Evolutionary conservation across 2,888 invertebrate species (phyloP).

Genomic region (Apotomis betuletana): DNA sequence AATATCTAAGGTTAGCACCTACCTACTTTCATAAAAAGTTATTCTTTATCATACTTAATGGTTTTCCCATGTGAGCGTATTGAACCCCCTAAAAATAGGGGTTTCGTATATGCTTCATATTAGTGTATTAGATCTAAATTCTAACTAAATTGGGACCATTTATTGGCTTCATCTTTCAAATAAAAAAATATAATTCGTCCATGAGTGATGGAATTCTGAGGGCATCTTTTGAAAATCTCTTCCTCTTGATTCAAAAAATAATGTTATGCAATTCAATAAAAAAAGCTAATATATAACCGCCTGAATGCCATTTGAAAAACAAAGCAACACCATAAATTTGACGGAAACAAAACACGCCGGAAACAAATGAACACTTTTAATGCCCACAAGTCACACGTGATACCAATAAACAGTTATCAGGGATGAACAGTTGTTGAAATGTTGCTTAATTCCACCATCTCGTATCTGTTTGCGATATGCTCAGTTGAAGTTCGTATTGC

Average conservation of each 20-base stretch:
- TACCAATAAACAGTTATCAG: constrained; percentile 41
- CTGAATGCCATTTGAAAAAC: neutral
- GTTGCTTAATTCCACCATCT: neutral
- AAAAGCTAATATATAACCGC: neutral
- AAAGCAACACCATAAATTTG: constrained; percentile 15
- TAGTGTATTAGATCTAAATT: no score
- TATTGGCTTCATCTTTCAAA: no score
- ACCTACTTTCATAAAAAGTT: no score
- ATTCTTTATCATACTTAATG: no score
- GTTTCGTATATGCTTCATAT: no score
- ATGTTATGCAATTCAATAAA: neutral
- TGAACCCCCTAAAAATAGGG: no score
- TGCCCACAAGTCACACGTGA: constrained; percentile 26
- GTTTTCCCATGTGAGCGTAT: no score
- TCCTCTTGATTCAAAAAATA: no score
- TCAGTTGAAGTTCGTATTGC: neutral
- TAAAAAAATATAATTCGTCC: no score
- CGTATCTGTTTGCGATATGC: neutral
- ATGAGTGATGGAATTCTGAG: no score
- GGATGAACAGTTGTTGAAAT: constrained; percentile 37
- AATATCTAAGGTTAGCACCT: neutral
- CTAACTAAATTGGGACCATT: no score
- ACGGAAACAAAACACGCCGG: constrained; percentile 21
- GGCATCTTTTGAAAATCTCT: no score
- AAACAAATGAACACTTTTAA: constrained; percentile 26